Base-by-base conservation (phyloP, 2,113 vertebrate genomes). In the Synodontis membranacea region DNA sequence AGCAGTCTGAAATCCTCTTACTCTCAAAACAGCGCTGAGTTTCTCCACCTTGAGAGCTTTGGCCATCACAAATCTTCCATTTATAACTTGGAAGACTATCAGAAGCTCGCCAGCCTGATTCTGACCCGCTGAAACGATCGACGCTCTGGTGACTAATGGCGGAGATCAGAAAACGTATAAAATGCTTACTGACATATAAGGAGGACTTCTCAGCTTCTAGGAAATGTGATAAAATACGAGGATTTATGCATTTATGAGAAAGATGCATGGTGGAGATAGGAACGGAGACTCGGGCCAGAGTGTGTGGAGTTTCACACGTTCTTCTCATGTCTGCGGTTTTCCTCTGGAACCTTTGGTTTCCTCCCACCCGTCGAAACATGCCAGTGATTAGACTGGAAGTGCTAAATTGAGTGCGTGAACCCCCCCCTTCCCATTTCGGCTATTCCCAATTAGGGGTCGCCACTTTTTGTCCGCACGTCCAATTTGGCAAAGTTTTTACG, bases 1-100 rank as follows among this genome's bases (percentile, higher is more conserved):
- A 46, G 58, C 28, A 46, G 25, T 82, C 58, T 64, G 15, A 82
- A 66, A 82, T 82, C 80, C 58, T 82, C 60, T 82, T 64, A 81
- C 54, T 42, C 17, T 58, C 34, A 80, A 80, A 37, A 80, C 78
- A 58, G 79, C 37, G 6, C 79, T 56, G 15, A 56, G 31, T 80
- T 37, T n/a, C 37, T 81, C 54, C 54, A 60, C 79, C 23, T 60
- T 76, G 28, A 50, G 28, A 76, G 46, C 74, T 76, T 76, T 0
- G 17, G 28, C 46, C 44, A 50, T 50, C 28, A 31, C 44, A 76
- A 50, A 76, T 76, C 25, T 48, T 31, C 17, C 46, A 76, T 50
- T 48, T 76, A 31, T 48, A 50, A 12, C 1, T 12, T 44, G 37
- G 44, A 75, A 75, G 25, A 31, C 39, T 14, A n/a, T 76, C 46